A percentile compares a stretch with the other conserved stretches of the same genome.
Evolutionary conservation across 2,113 vertebrate genomes (phyloP).

Genomic region (Dascyllus trimaculatus): DNA sequence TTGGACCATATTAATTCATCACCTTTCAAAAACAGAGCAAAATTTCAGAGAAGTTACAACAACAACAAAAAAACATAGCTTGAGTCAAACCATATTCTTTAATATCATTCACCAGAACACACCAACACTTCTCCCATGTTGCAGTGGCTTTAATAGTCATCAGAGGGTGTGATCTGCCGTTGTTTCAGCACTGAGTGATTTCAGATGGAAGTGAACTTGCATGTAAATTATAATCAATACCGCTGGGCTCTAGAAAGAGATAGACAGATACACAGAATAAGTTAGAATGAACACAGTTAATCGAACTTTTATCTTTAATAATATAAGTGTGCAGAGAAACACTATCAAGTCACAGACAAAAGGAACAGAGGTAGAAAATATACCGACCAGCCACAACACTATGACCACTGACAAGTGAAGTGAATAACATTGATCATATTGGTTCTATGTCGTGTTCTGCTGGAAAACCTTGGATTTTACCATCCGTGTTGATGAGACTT

Average conservation of each 20-base stretch:
- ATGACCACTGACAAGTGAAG: too few species aligned
- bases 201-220: conserved; percentile 70
- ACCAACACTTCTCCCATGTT: not conserved
- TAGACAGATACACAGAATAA: conserved; percentile 28
- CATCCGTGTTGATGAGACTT: too few species aligned
- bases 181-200: conserved; percentile 69
- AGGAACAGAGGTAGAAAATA: not conserved
- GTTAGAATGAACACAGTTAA: not conserved
- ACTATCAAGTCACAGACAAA: not conserved
- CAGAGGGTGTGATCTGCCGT: not conserved
- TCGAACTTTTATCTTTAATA: not conserved
- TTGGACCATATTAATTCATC: too few species aligned
- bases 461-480: too few species aligned
- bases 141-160: not conserved
- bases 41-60: too few species aligned
- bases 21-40: too few species aligned
- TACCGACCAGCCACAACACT: too few species aligned
- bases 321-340: not conserved
- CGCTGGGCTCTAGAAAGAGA: conserved; percentile 57
- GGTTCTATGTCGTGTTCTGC: too few species aligned
- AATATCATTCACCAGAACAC: not conserved
- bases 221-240: accelerated
- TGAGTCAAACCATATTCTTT: conserved; percentile 13
- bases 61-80: too few species aligned
- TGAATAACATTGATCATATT: too few species aligned